phyloP scores from a whole-genome alignment of 2,113 vertebrate genomes.

The human region DNA sequence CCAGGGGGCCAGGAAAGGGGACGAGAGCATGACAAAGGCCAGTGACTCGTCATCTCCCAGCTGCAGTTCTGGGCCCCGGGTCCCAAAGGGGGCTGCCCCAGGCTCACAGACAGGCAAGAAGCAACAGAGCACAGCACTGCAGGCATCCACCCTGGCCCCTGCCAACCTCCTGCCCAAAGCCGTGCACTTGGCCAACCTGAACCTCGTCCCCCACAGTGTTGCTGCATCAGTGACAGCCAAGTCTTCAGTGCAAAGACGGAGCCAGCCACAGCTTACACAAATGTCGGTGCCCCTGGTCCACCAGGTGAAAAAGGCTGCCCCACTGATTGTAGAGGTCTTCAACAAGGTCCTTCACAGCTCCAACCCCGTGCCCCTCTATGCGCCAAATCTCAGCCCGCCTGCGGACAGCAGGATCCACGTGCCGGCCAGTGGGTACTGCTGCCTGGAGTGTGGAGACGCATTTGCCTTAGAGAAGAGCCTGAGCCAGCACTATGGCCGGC shows the following conservation, averaged over 20 bases:
- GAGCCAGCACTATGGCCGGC: constrained; percentile 90
- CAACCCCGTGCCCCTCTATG: constrained; percentile 94
- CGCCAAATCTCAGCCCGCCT: constrained; percentile 94
- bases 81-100: constrained; percentile 74
- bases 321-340: constrained; percentile 89
- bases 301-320: constrained; percentile 91
- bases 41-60: constrained; percentile 71
- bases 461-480: constrained; percentile 96
- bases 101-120: constrained; percentile 80
- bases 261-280: constrained; percentile 84
- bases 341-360: constrained; percentile 91
- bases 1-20: constrained; percentile 68
- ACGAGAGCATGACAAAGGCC: constrained; percentile 62
- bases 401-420: constrained; percentile 90
- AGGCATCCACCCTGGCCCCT: constrained; percentile 60
- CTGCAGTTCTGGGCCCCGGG: constrained; percentile 70
- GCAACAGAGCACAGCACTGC: constrained; percentile 70
- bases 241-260: constrained; percentile 84
- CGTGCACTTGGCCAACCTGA: constrained; percentile 96
- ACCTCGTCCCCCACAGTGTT: constrained; percentile 96
- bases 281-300: constrained; percentile 94
- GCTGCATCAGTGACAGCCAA: constrained; percentile 92
- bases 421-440: constrained; percentile 93
- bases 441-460: constrained; percentile 95
- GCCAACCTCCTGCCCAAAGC: constrained; percentile 94